phyloP scores from a whole-genome alignment of 1,140 invertebrate species.

The Diprion similis region DNA sequence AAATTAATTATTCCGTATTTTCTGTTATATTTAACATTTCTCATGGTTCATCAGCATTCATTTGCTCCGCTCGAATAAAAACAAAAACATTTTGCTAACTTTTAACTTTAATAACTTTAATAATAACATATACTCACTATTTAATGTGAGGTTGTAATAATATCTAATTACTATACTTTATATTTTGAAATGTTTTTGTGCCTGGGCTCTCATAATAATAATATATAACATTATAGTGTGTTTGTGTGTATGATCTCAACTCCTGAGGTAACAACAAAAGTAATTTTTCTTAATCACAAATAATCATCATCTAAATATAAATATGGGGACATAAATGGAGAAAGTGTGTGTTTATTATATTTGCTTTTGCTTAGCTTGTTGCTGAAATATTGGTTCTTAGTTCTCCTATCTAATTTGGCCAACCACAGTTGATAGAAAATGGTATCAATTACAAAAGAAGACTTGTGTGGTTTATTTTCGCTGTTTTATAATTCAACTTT shows the following conservation, averaged over 20 bases:
- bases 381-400: constrained; percentile 16
- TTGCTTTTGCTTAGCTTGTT: constrained; percentile 47
- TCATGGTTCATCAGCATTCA: constrained; percentile 31
- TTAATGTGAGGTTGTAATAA: constrained; percentile 14
- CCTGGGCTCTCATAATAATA: constrained; percentile 29
- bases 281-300: constrained; percentile 36
- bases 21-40: constrained; percentile 8
- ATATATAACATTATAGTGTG: constrained; percentile 40
- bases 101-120: constrained; percentile 32
- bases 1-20: constrained; percentile 6
- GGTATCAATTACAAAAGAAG: constrained; percentile 10
- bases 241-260: constrained; percentile 59
- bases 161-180: constrained; percentile 18
- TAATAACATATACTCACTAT: constrained; percentile 22
- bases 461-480: not conserved
- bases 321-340: constrained; percentile 26
- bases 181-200: constrained; percentile 1
- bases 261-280: constrained; percentile 56
- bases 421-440: not conserved
- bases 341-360: constrained; percentile 38
- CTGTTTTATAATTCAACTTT: constrained; percentile 16
- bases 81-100: constrained; percentile 32
- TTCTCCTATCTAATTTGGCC: not conserved
- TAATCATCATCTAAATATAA: constrained; percentile 10
- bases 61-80: constrained; percentile 33